Evolutionary conservation across 2,888 invertebrate species (phyloP).

Genomic region (Hypselothyrea guttata): DNA sequence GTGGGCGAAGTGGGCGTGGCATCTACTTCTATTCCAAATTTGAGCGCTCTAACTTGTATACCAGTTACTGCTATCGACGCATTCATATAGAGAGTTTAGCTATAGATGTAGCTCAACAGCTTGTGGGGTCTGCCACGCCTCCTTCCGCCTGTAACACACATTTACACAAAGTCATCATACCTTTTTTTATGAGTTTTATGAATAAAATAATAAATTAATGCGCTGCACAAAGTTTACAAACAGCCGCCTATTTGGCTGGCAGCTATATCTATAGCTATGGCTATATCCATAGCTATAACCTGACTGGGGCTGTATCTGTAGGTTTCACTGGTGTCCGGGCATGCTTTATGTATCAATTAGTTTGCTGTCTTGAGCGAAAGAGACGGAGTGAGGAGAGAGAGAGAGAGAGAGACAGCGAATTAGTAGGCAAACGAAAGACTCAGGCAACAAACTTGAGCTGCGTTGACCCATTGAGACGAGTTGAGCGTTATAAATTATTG

Average conservation of each 20-base stretch:
- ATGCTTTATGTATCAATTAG: conserved; percentile 69
- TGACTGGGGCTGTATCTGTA: conserved; percentile 6
- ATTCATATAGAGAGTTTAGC: too few relatives aligned
- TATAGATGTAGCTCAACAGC: too few relatives aligned
- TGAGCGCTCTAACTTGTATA: too few relatives aligned
- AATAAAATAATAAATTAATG: background rate
- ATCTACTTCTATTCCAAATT: too few relatives aligned
- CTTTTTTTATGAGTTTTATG: too few relatives aligned
- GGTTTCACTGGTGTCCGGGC: background rate
- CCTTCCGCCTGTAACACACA: too few relatives aligned
- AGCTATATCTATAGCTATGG: background rate
- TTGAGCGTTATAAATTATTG: conserved; percentile 1
- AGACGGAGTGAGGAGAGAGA: background rate
- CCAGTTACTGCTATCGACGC: too few relatives aligned
- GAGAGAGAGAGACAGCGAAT: background rate
- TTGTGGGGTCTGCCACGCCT: too few relatives aligned
- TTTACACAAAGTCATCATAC: too few relatives aligned
- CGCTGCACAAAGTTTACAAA: conserved; percentile 1
- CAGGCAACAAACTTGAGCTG: too few relatives aligned
- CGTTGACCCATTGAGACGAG: background rate
- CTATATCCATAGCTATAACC: background rate
- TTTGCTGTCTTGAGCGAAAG: conserved; percentile 17
- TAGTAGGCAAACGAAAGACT: conserved; percentile 8
- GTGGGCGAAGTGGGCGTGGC: too few relatives aligned
- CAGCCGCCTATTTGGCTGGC: conserved; percentile 45